Evolutionary conservation across 1,140 invertebrate genomes (phyloP).

Genomic region (Parapsyche elsis): DNA sequence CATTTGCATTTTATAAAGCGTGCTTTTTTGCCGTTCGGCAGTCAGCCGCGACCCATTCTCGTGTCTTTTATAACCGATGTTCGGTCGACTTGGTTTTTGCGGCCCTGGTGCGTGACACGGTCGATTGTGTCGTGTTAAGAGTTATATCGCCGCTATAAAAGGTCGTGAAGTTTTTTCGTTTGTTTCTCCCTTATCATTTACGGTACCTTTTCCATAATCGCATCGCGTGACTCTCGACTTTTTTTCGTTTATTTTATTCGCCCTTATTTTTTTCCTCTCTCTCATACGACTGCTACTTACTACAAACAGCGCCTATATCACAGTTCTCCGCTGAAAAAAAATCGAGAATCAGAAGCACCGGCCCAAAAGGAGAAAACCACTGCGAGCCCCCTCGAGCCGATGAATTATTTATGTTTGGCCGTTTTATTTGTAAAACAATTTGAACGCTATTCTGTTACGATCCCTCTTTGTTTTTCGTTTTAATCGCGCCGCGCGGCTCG

Average conservation of each 20-base stretch:
- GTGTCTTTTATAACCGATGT: conserved; percentile 1
- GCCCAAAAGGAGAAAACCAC: not conserved
- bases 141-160: conserved; percentile 48
- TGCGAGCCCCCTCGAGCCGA: conserved; percentile 20
- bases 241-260: not conserved
- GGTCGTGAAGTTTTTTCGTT: conserved; percentile 50
- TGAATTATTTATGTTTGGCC: conserved; percentile 52
- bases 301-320: not conserved
- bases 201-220: conserved; percentile 48
- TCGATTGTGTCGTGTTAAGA: conserved; percentile 48
- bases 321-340: conserved; percentile 2
- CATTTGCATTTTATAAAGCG: not conserved
- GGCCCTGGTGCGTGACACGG: conserved; percentile 11
- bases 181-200: conserved; percentile 51
- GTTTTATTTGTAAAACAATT: conserved; percentile 55
- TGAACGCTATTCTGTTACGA: conserved; percentile 52
- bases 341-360: not conserved
- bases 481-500: conserved; percentile 45
- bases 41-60: not conserved
- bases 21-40: not conserved
- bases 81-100: conserved; percentile 1
- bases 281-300: not conserved
- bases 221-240: conserved; percentile 47
- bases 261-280: not conserved
- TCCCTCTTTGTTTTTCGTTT: conserved; percentile 51